Evolutionary conservation across 2,113 vertebrate genomes (phyloP).

Genomic region (Micronycteris hirsuta): DNA sequence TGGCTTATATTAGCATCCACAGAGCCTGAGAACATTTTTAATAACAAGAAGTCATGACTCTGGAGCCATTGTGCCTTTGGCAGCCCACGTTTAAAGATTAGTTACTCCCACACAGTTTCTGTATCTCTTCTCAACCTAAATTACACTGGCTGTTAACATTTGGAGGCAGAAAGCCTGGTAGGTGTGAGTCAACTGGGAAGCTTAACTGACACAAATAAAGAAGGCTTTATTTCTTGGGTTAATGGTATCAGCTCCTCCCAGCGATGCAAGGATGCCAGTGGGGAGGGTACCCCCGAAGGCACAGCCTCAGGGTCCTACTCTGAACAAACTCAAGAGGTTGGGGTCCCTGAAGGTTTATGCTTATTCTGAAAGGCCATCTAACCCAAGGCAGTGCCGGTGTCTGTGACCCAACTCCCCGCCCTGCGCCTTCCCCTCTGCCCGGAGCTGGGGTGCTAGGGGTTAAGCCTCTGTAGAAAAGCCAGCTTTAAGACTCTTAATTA

Average conservation of each 20-base stretch:
- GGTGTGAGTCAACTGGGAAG: not conserved
- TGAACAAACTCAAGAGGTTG: not conserved
- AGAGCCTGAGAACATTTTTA: not conserved
- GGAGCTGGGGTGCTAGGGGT: constrained; percentile 71
- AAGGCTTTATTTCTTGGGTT: constrained; percentile 10
- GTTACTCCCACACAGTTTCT: not conserved
- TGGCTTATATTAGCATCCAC: not conserved
- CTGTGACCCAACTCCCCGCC: not conserved
- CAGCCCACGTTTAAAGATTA: not conserved
- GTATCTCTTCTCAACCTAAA: not conserved
- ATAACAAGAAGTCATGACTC: not conserved
- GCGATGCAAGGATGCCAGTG: rapidly evolving
- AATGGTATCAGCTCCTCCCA: not conserved
- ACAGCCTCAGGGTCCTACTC: not conserved
- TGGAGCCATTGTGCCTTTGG: not conserved
- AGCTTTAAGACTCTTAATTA: constrained; percentile 79
- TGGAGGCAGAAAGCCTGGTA: not conserved
- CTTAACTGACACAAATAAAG: not conserved
- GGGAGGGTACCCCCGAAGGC: not conserved
- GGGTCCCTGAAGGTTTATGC: not conserved
- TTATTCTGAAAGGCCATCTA: constrained; percentile 24
- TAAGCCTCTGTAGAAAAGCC: constrained; percentile 73
- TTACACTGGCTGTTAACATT: not conserved
- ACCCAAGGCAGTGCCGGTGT: constrained; percentile 1
- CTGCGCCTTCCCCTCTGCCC: not conserved